These are phyloP conservation scores for Drosophila arizonae DNA, from an alignment of 1,140 invertebrate species.

Conservation along the genomic window DNA sequence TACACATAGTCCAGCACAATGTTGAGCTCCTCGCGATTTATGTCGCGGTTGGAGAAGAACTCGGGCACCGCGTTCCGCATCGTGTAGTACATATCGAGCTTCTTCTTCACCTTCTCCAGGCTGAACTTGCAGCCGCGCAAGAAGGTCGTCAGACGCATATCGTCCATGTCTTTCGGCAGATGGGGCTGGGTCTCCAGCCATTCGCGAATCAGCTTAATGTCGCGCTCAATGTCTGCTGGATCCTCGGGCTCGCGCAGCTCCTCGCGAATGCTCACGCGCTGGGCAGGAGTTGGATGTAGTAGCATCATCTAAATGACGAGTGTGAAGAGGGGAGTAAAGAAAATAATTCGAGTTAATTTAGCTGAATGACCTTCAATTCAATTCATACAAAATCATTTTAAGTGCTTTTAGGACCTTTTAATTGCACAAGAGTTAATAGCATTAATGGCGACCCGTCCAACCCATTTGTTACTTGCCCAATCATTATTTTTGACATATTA, in stretches of 20 bases:
- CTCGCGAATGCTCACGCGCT: slow-evolving; percentile 88
- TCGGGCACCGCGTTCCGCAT: slow-evolving; percentile 92
- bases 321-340: no score
- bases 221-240: slow-evolving; percentile 85
- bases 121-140: slow-evolving; percentile 92
- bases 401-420: background rate
- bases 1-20: slow-evolving; percentile 89
- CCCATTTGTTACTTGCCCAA: slow-evolving; percentile 8
- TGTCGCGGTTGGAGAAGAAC: slow-evolving; percentile 90
- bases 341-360: no score
- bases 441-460: background rate
- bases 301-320: slow-evolving; percentile 85
- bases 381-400: background rate
- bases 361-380: background rate
- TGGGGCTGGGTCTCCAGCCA: slow-evolving; percentile 90
- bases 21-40: slow-evolving; percentile 87
- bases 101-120: slow-evolving; percentile 90
- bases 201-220: slow-evolving; percentile 87
- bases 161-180: slow-evolving; percentile 87
- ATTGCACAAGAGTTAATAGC: no score
- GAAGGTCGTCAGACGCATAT: slow-evolving; percentile 89
- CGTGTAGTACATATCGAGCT: slow-evolving; percentile 90
- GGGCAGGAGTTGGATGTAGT: slow-evolving; percentile 88
- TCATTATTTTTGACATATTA: slow-evolving; percentile 37
- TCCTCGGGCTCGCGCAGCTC: slow-evolving; percentile 90